These are phyloP conservation scores for Lophotriccus pileatus DNA, from an alignment of 2,797 vertebrate genomes.

Conservation along the genomic window DNA sequence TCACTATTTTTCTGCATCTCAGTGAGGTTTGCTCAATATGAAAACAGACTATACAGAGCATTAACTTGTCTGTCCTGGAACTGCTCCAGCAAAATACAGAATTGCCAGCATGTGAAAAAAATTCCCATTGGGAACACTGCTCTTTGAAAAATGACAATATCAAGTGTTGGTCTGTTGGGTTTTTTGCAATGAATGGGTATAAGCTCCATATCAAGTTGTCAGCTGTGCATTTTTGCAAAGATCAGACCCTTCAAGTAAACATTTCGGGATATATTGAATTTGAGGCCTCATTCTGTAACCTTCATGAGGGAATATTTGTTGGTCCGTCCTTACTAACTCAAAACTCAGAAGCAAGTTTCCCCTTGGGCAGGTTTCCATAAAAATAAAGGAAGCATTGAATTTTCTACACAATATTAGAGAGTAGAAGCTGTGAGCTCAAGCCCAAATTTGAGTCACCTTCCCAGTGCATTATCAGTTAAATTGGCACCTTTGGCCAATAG, in stretches of 20 bases:
- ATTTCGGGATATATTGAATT: background rate
- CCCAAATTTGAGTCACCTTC: background rate
- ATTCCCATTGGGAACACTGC: background rate
- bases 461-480: background rate
- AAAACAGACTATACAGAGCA: conserved; percentile 43
- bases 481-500: background rate
- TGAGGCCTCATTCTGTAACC: background rate
- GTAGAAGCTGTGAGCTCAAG: background rate
- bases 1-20: conserved; percentile 36
- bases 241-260: background rate
- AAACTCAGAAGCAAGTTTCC: background rate
- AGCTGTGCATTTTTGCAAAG: background rate
- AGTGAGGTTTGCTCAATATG: conserved; percentile 47
- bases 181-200: background rate
- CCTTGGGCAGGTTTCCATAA: background rate
- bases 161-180: background rate
- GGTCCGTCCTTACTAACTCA: background rate
- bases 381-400: background rate
- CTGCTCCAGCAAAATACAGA: conserved; percentile 23
- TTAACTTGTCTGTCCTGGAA: background rate
- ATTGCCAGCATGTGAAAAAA: background rate
- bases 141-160: background rate
- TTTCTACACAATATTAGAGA: background rate
- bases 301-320: background rate
- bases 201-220: background rate